Base-by-base conservation (phyloP, 2,113 vertebrate species). In the Excalfactoria chinensis region DNA sequence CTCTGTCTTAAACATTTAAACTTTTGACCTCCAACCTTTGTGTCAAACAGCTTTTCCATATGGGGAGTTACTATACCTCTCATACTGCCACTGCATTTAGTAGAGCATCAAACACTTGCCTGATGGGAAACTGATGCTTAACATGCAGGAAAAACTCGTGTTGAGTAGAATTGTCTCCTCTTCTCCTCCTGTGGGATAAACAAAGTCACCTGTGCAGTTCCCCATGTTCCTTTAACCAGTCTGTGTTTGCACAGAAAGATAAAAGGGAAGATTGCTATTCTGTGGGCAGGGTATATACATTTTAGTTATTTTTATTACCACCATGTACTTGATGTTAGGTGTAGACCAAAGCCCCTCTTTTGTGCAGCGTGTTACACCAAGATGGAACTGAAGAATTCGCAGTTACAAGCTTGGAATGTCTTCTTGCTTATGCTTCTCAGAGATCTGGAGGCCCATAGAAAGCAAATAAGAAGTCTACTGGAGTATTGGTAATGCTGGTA, bases 1-100 rank as follows among this genome's bases (percentile, higher is more conserved):
- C 92, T 97, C 93, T 97, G 94, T 97, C 96, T 91, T 9, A 49
- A 96, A 92, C 96, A 97, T 97, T 97, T 97, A 96, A 97, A 97
- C 97, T 97, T 97, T 95, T 97, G 97, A 98, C 97, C 97, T 97
- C 86, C 95, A 97, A 95, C 95, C 97, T 97, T 97, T 93, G 89
- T 97, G 95, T 97, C 93, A 95, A 95, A 97, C 30, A 78, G 77
- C 87, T 96, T 97, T 96, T 96, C 93, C 94, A 93, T 93, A 93
- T 93, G 96, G 93, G 91, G 58, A n/a, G 35, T 90, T 93, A 80
- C 93, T 90, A 77, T 93, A 95, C 68, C 59, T 90, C 90, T 95
- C 70, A 4, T 18, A 90, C 66, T 72, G 81, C 64, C 84, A 40
- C 75, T 56, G 56, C 91, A 93, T 83, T 96, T 88, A 78, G 70